Base-by-base conservation (phyloP, 2,888 invertebrate species). In the Paralinhomoeus sp. region DNA sequence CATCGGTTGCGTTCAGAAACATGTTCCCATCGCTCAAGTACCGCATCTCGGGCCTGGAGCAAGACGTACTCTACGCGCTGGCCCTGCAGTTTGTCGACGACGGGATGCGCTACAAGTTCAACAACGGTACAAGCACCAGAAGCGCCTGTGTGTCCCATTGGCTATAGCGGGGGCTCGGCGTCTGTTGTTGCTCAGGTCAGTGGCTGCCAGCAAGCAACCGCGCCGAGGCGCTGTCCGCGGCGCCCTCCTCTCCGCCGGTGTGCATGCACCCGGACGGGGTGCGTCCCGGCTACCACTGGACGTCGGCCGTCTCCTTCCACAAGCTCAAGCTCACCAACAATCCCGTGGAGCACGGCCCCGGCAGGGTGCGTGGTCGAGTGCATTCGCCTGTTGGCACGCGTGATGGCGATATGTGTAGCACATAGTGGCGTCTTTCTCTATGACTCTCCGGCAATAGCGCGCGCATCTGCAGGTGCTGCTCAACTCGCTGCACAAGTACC, bases 401-500 rank as follows among this genome's bases (percentile, higher is more conserved):
- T n/a, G n/a, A n/a, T n/a, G n/a, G n/a, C n/a, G n/a, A n/a, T n/a
- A n/a, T n/a, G n/a, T n/a, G n/a, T n/a, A n/a, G n/a, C n/a, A n/a
- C n/a, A n/a, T n/a, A n/a, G n/a, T n/a, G n/a, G n/a, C n/a, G n/a
- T n/a, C n/a, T n/a, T n/a, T n/a, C n/a, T n/a, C n/a, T n/a, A n/a
- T n/a, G n/a, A n/a, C n/a, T n/a, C n/a, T n/a, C n/a, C n/a, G n/a
- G n/a, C n/a, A n/a, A n/a, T n/a, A n/a, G n/a, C n/a, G n/a, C n/a
- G n/a, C n/a, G n/a, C n/a, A n/a, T n/a, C n/a, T 57, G 20, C 58
- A 70, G 70, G 64, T 71, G 53, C 87, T 89, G 80, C 67, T 97
- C 37, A 91, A 91, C 64, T 93, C 91, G 0, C 69, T 97, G 51
- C 91, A 93, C 68, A 91, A 91, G 66, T 97, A 93, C 62, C 85